Percentiles rank a stretch among this genome's conserved stretches.
Evolutionary conservation across 1,140 invertebrate species (phyloP).

Genomic region (Chelonus insularis): DNA sequence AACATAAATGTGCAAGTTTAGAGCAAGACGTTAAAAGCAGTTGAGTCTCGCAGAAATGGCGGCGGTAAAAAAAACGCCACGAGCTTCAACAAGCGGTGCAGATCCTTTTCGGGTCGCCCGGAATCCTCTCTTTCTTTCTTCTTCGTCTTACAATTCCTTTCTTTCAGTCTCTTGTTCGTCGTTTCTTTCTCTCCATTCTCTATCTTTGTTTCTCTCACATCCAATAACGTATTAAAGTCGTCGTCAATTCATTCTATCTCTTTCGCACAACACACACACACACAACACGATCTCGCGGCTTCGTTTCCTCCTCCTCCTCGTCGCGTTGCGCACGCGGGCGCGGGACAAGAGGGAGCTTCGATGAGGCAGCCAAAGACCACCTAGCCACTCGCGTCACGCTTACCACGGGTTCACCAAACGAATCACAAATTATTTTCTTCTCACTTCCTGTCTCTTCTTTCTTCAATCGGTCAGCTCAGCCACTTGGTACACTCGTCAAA

Average conservation of each 20-base stretch:
- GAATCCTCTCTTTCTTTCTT: slow-evolving; percentile 4
- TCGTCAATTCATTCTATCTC: not conserved
- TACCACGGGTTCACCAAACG: slow-evolving; percentile 2
- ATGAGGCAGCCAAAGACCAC: not conserved
- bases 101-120: slow-evolving; percentile 19
- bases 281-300: not conserved
- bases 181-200: slow-evolving; percentile 7
- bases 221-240: not conserved
- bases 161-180: not conserved
- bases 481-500: not conserved
- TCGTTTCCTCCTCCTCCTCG: slow-evolving; percentile 3
- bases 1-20: not conserved
- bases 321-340: not conserved
- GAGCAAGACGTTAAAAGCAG: not conserved
- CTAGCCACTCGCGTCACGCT: slow-evolving; percentile 6
- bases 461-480: not conserved
- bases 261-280: not conserved
- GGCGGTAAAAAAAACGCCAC: slow-evolving; percentile 1
- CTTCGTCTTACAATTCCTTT: too few relatives aligned
- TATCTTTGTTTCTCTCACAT: not conserved
- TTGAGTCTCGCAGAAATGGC: slow-evolving; percentile 23
- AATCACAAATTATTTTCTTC: slow-evolving; percentile 1
- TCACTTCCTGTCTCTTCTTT: slow-evolving; percentile 8
- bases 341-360: not conserved
- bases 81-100: not conserved